phyloP scores from a whole-genome alignment of 1,140 invertebrate species.

The Leptopilina boulardi region DNA sequence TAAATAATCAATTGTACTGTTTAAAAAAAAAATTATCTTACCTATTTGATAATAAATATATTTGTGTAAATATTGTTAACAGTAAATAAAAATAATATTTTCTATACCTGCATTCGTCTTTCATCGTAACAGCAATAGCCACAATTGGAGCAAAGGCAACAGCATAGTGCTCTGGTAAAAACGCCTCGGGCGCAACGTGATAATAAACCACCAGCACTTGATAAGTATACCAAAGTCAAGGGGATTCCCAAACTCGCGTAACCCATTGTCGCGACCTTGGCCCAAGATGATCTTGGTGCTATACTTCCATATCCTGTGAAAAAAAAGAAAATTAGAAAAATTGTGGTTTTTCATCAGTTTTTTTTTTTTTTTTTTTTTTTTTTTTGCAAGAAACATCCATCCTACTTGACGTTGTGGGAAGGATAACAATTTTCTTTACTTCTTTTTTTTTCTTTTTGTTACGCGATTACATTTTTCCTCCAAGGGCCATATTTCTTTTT shows the following conservation, averaged over 20 bases:
- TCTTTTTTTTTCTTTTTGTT: too few relatives aligned
- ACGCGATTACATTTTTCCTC: neutral
- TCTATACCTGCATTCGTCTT: conserved; percentile 81
- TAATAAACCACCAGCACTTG: conserved; percentile 88
- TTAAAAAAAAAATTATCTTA: too few relatives aligned
- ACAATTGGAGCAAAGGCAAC: conserved; percentile 89
- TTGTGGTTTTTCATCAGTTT: too few relatives aligned
- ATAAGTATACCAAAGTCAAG: conserved; percentile 91
- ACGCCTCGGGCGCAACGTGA: conserved; percentile 91
- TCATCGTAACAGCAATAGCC: conserved; percentile 92
- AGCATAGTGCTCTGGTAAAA: conserved; percentile 88
- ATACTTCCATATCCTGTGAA: conserved; percentile 92
- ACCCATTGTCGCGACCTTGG: conserved; percentile 90
- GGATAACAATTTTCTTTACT: conserved; percentile 12
- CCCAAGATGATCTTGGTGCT: conserved; percentile 86
- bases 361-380: too few relatives aligned
- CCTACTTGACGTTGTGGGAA: too few relatives aligned
- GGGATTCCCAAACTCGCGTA: conserved; percentile 95
- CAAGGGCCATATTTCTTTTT: neutral
- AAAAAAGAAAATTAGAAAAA: conserved; percentile 40
- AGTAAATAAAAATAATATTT: conserved; percentile 43
- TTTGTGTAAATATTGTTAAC: conserved; percentile 30
- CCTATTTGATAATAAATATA: conserved; percentile 29
- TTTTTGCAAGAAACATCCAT: too few relatives aligned
- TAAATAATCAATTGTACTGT: too few relatives aligned